Conservation (phyloP, 1,140 invertebrate genomes). For the Drosophila burlai region DNA sequence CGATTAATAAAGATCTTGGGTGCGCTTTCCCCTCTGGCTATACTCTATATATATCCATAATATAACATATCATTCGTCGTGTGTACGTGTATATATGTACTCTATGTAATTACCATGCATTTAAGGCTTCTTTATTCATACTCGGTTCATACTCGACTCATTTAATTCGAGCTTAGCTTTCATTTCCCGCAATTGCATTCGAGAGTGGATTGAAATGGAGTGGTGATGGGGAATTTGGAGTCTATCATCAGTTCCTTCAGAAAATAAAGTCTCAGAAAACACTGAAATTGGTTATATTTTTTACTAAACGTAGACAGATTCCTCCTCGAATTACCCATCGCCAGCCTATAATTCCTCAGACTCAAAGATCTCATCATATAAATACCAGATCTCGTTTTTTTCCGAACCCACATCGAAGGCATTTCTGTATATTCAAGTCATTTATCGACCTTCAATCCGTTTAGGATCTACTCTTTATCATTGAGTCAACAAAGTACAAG, state of each 20-base stretch:
- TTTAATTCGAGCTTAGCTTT: conserved; percentile 64
- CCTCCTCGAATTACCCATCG: neutral
- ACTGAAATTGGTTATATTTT: no score
- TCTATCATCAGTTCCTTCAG: no score
- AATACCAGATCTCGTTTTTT: neutral
- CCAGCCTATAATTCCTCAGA: neutral
- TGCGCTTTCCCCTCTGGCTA: conserved; percentile 44
- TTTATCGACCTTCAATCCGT: conserved; percentile 7
- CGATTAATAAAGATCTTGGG: conserved; percentile 26
- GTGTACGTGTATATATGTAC: conserved; percentile 79
- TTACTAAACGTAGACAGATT: no score
- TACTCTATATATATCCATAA: conserved; percentile 41
- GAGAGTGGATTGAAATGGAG: neutral
- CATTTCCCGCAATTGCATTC: conserved; percentile 57
- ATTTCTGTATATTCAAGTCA: conserved; percentile 56
- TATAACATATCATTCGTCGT: conserved; percentile 52
- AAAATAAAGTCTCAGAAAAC: no score
- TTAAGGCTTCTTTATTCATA: conserved; percentile 52
- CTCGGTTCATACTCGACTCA: conserved; percentile 16
- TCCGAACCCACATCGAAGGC: conserved; percentile 8
- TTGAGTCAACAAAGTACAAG: conserved; percentile 38
- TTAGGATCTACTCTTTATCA: conserved; percentile 5
- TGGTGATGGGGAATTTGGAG: neutral
- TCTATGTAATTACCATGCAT: conserved; percentile 73
- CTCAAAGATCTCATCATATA: conserved; percentile 1